Evolutionary conservation across 2,113 vertebrate species (phyloP), one percentile per base, ranked within the genome.

Genomic region (Tetrax tetrax): DNA sequence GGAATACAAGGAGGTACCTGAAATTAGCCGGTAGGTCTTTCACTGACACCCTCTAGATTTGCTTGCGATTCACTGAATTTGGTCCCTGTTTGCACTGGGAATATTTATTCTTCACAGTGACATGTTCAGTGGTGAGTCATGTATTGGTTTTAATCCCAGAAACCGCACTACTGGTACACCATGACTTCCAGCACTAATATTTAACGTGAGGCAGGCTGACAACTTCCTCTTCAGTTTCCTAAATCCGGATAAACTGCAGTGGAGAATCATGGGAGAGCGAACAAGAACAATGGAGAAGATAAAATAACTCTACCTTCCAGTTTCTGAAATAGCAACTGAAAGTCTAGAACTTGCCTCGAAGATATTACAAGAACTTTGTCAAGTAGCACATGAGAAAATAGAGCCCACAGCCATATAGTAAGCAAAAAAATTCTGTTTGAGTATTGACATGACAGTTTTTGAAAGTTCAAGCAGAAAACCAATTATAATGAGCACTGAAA

Each of bases 391-490:
- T 85, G 97, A 98, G 97, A 98, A 98, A 98, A 98, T 98, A 98
- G 97, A 98, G 98, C 98, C 98, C 98, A 98, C 97, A 98, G 98
- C 98, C 97, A 98, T 98, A 98, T 91, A 98, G 97, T 98, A 98
- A 98, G 98, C 98, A 98, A 98, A 98, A 98, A 98, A 99, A 98
- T 98, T 98, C 98, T 98, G 98, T 98, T 98, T 98, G 98, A 98
- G 98, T 99, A 99, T 98, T 99, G 99, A 99, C 98, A 98, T 98
- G 98, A 98, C 98, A 98, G 98, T 98, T 98, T 99, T 98, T 98
- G 98, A 99, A 99, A 98, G 98, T 99, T 99, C 98, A 99, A 98
- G 98, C 98, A 98, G 98, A 99, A 99, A 99, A 99, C 98, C 97
- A 98, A 98, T 98, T 99, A 98, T 99, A 98, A 98, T 98, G 98